Evolutionary conservation across 2,888 invertebrate species (phyloP).

Genomic region (Boloria euphrosyne): DNA sequence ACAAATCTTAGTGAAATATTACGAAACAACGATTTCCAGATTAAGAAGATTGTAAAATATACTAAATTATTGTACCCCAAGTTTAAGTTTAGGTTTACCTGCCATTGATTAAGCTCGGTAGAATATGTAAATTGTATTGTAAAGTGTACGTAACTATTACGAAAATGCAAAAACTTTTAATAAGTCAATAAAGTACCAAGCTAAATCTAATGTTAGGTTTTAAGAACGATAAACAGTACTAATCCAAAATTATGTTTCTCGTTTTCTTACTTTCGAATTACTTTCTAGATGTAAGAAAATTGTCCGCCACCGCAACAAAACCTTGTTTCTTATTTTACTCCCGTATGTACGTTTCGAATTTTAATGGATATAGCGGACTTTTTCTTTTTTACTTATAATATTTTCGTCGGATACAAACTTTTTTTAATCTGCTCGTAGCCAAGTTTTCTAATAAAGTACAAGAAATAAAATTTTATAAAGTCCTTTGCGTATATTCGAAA

Average conservation of each 20-base stretch:
- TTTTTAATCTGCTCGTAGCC: slow-evolving; percentile 24
- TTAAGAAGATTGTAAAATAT: too few relatives aligned
- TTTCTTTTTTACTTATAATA: slow-evolving; percentile 22
- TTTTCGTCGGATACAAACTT: slow-evolving; percentile 20
- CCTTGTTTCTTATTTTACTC: slow-evolving; percentile 24
- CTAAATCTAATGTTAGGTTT: slow-evolving; percentile 3
- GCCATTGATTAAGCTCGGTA: too few relatives aligned
- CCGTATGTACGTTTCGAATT: slow-evolving; percentile 27
- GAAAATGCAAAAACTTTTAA: neutral
- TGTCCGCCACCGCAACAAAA: slow-evolving; percentile 14
- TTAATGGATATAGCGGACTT: slow-evolving; percentile 31
- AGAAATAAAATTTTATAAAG: slow-evolving; percentile 6
- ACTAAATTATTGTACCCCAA: too few relatives aligned
- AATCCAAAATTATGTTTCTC: neutral
- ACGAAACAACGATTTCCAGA: too few relatives aligned
- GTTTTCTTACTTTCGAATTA: slow-evolving; percentile 10
- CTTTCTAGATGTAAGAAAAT: slow-evolving; percentile 9
- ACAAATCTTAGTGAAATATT: slow-evolving; percentile 1
- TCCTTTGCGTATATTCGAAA: neutral
- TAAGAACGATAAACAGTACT: neutral
- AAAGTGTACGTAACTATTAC: too few relatives aligned
- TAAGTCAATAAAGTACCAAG: neutral
- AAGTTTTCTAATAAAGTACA: neutral
- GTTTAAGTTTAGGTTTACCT: too few relatives aligned
- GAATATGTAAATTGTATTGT: too few relatives aligned